Conservation (phyloP, 1,140 invertebrate species). For the Leguminivora glycinivorella region DNA sequence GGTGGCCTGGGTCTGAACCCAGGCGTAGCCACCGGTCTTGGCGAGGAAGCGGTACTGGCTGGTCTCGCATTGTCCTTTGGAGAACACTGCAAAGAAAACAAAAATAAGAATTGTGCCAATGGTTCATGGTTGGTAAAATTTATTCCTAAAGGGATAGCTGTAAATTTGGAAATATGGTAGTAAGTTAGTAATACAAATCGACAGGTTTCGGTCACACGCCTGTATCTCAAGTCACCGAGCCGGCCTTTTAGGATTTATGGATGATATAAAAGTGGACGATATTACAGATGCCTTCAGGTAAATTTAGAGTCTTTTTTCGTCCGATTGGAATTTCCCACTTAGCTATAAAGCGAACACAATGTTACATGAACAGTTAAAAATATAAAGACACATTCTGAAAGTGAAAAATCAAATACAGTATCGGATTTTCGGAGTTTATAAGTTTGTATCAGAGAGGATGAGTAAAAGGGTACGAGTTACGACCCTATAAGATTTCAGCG, state of each 20-base stretch:
- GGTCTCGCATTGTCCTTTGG: slow-evolving; percentile 96
- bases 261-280: not conserved
- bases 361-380: not conserved
- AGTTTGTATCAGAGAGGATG: not conserved
- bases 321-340: not conserved
- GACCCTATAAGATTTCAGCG: slow-evolving; percentile 15
- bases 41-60: slow-evolving; percentile 94
- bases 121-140: not conserved
- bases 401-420: not conserved
- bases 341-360: not conserved
- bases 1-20: slow-evolving; percentile 96
- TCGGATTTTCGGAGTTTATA: not conserved
- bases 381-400: not conserved
- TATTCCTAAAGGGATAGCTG: slow-evolving; percentile 2
- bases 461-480: not conserved
- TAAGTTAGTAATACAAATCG: slow-evolving; percentile 7
- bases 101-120: slow-evolving; percentile 26
- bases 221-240: not conserved
- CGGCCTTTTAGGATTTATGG: slow-evolving; percentile 9
- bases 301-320: slow-evolving; percentile 2
- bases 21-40: slow-evolving; percentile 93
- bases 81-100: slow-evolving; percentile 85
- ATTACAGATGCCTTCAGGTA: not conserved
- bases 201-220: not conserved
- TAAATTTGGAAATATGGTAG: not conserved